Percentiles rank a stretch among this genome's conserved stretches.
Evolutionary conservation across 2,888 invertebrate species (phyloP).

Genomic region (Zaprionus bogoriensis): DNA sequence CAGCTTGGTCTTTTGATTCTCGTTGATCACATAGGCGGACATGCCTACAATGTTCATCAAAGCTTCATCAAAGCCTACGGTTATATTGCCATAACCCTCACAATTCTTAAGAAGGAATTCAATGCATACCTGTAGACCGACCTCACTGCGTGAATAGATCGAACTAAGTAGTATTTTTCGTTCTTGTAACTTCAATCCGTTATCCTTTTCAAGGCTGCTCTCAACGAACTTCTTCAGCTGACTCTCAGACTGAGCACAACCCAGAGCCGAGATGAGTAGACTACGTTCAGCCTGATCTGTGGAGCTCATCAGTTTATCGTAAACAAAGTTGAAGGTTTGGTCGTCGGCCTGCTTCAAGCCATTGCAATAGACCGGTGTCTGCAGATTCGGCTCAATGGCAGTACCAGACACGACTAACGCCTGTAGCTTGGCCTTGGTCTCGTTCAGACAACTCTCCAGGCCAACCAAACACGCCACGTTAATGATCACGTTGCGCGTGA

Average conservation of each 20-base stretch:
- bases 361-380: slow-evolving; percentile 81
- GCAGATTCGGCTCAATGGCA: slow-evolving; percentile 78
- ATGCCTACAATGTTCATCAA: slow-evolving; percentile 73
- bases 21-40: slow-evolving; percentile 69
- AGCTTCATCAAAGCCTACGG: slow-evolving; percentile 60
- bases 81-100: slow-evolving; percentile 68
- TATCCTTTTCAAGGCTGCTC: slow-evolving; percentile 69
- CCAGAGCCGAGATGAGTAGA: slow-evolving; percentile 85
- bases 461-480: slow-evolving; percentile 80
- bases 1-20: slow-evolving; percentile 64
- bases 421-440: slow-evolving; percentile 72
- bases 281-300: slow-evolving; percentile 86
- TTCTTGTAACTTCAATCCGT: slow-evolving; percentile 75
- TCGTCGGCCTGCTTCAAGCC: slow-evolving; percentile 81
- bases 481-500: slow-evolving; percentile 73
- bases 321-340: slow-evolving; percentile 86
- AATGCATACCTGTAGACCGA: slow-evolving; percentile 84
- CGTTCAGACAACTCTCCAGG: slow-evolving; percentile 67
- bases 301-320: slow-evolving; percentile 84
- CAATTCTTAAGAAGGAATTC: slow-evolving; percentile 84
- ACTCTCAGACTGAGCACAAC: slow-evolving; percentile 85
- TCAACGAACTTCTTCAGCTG: slow-evolving; percentile 84
- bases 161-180: slow-evolving; percentile 69
- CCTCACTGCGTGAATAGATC: slow-evolving; percentile 72
- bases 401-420: slow-evolving; percentile 50